Conservation (phyloP, 2,113 vertebrate genomes). For the Gulo gulo region DNA sequence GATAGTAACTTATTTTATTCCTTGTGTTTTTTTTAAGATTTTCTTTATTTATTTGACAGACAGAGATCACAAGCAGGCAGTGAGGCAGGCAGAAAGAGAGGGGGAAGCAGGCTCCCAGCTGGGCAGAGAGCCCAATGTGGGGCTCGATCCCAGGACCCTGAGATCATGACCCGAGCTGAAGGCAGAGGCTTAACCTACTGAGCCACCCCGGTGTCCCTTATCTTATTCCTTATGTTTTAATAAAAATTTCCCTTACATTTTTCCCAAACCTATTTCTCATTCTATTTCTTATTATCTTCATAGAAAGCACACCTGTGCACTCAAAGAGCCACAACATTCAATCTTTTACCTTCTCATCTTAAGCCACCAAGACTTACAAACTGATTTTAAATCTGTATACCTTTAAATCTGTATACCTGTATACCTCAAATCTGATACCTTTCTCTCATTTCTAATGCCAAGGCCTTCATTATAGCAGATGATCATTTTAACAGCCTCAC, state of each 20-base stretch:
- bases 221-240: not conserved
- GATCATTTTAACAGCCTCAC: not conserved
- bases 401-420: not conserved
- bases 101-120: no score
- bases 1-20: not conserved
- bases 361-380: not conserved
- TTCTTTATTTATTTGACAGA: no score
- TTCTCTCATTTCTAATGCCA: not conserved
- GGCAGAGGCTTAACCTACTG: no score
- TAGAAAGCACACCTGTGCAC: not conserved
- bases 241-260: not conserved
- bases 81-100: no score
- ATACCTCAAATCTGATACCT: not conserved
- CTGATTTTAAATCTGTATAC: not conserved
- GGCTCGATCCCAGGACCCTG: no score
- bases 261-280: not conserved
- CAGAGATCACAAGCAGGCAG: no score
- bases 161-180: no score
- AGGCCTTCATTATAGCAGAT: not conserved
- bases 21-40: no score
- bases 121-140: no score
- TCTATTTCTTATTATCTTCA: not conserved
- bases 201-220: no score
- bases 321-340: not conserved
- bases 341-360: not conserved